A percentile compares a stretch with the other conserved stretches of the same genome.
Conservation (phyloP, 2,113 vertebrate species). For the Ia io region DNA sequence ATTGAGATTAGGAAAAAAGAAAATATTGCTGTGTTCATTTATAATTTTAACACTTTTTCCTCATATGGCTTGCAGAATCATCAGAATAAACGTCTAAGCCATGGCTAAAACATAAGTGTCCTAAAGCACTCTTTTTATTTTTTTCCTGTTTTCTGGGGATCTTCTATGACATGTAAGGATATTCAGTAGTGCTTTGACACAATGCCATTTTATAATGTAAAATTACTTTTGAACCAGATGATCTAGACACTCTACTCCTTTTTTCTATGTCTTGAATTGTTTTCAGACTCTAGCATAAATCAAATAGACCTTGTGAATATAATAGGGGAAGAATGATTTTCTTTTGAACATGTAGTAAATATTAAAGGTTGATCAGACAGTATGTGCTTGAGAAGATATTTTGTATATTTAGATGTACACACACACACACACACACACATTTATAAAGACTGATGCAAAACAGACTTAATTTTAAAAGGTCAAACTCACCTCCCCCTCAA, state of each 20-base stretch:
- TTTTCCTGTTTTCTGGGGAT: not conserved
- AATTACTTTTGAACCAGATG: not conserved
- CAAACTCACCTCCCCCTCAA: not conserved
- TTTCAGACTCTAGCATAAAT: not conserved
- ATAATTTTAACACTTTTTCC: not conserved
- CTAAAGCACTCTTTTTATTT: not conserved
- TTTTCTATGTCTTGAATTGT: not conserved
- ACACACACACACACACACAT: not conserved
- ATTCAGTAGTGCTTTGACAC: conserved; percentile 14
- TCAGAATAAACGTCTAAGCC: not conserved
- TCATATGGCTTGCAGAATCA: not conserved
- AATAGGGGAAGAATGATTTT: not conserved
- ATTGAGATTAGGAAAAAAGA: not conserved
- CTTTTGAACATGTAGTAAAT: not conserved
- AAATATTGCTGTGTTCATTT: not conserved
- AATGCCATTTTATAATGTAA: not conserved
- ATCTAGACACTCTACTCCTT: not conserved
- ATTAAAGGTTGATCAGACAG: not conserved
- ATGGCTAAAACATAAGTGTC: not conserved
- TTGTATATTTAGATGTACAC: not conserved
- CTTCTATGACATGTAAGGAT: not conserved
- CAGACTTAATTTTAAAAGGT: not conserved
- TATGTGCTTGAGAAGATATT: not conserved
- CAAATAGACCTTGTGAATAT: not conserved
- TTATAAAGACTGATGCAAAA: not conserved